Conservation (phyloP, 2,888 invertebrate species). For the Dinocampus coccinellae region DNA sequence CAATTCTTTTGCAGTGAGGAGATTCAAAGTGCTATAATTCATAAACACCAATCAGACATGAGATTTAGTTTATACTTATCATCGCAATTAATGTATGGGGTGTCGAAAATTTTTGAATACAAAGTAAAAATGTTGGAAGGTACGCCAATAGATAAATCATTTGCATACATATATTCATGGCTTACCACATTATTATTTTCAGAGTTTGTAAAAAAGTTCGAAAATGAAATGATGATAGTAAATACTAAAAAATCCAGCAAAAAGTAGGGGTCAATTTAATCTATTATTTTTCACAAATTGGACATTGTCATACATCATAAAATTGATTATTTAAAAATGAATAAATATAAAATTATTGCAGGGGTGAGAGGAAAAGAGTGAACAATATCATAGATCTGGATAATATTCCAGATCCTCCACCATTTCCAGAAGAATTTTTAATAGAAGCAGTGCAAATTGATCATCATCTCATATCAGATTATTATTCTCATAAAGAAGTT, state of each 20-base stretch:
- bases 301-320: no score
- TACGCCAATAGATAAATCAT: constrained; percentile 27
- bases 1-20: constrained; percentile 30
- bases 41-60: background rate
- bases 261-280: background rate
- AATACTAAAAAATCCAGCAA: background rate
- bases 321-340: no score
- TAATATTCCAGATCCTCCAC: background rate
- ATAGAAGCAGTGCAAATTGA: background rate
- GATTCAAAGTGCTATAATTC: constrained; percentile 16
- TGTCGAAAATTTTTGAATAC: constrained; percentile 40
- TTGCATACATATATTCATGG: background rate
- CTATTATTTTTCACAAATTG: no score
- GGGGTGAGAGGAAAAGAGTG: background rate
- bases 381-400: background rate
- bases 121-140: constrained; percentile 42
- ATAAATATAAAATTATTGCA: no score
- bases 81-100: constrained; percentile 47
- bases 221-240: background rate
- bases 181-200: background rate
- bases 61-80: constrained; percentile 46
- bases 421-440: background rate
- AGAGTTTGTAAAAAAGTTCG: constrained; percentile 23
- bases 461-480: background rate
- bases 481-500: no score